phyloP scores from a whole-genome alignment of 2,888 invertebrate species.

The Drosophila tanythrix region DNA sequence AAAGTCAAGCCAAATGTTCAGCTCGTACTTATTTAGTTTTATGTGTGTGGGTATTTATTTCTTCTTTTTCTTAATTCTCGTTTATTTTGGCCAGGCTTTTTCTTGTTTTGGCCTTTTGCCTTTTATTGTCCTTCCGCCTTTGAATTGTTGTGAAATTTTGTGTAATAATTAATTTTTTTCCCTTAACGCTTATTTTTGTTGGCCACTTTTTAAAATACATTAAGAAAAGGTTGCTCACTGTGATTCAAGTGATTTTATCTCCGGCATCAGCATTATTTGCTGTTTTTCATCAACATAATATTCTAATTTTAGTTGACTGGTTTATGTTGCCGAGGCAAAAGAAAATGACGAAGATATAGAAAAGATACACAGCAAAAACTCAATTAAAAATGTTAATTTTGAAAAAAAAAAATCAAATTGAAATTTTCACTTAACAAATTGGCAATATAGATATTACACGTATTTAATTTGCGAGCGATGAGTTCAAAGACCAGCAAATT shows the following conservation, averaged over 20 bases:
- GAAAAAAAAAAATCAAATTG: conserved; percentile 30
- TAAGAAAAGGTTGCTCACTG: conserved; percentile 46
- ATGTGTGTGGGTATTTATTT: conserved; percentile 2
- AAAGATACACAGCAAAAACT: conserved; percentile 48
- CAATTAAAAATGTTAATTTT: conserved; percentile 69
- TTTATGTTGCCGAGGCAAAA: conserved; percentile 45
- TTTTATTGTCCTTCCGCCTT: conserved; percentile 75
- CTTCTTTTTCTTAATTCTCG: conserved; percentile 31
- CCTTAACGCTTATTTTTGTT: conserved; percentile 33
- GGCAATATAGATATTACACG: conserved; percentile 19
- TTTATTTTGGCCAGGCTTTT: conserved; percentile 46
- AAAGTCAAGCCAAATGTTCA: conserved; percentile 66
- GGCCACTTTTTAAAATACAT: conserved; percentile 15
- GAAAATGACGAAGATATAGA: neutral
- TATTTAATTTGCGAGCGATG: neutral
- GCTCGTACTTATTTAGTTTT: conserved; percentile 51
- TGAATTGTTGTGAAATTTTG: conserved; percentile 73
- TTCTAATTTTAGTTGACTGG: conserved; percentile 71
- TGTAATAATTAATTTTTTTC: conserved; percentile 75
- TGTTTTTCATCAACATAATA: conserved; percentile 54
- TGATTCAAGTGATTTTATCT: conserved; percentile 65
- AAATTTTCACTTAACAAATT: conserved; percentile 30
- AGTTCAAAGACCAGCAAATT: conserved; percentile 3
- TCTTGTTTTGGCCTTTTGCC: conserved; percentile 50
- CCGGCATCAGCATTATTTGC: conserved; percentile 37